phyloP scores from a whole-genome alignment of 2,797 vertebrate species.

The Tangara arthus region DNA sequence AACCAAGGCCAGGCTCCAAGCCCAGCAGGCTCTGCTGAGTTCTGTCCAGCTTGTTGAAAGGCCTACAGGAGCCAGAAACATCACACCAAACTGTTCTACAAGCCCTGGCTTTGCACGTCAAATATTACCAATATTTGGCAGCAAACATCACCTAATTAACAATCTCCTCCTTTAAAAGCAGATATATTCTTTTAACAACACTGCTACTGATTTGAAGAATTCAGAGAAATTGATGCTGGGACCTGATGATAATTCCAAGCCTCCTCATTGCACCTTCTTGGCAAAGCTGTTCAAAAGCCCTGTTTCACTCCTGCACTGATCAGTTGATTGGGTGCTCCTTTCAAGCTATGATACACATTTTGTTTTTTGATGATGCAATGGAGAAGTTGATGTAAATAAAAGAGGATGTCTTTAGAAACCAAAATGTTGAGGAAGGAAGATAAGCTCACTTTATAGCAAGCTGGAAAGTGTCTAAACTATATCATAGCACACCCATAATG shows the following conservation, averaged over 20 bases:
- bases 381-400: conserved; percentile 4
- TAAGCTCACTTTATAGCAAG: not conserved
- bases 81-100: not conserved
- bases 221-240: conserved; percentile 30
- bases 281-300: conserved; percentile 24
- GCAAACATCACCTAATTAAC: conserved; percentile 34
- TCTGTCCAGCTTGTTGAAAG: not conserved
- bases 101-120: not conserved
- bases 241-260: conserved; percentile 37
- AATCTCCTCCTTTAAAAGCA: conserved; percentile 37
- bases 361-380: conserved; percentile 15
- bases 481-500: not conserved
- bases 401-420: not conserved
- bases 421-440: not conserved
- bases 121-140: conserved; percentile 19
- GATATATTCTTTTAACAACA: conserved; percentile 12
- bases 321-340: not conserved
- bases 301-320: not conserved
- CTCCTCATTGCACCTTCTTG: not conserved
- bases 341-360: conserved; percentile 12
- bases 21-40: not conserved
- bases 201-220: conserved; percentile 34
- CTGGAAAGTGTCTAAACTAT: not conserved
- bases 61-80: not conserved
- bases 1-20: not conserved